Conservation (phyloP, 1,140 invertebrate genomes). For the Tetragonula clypearis region DNA sequence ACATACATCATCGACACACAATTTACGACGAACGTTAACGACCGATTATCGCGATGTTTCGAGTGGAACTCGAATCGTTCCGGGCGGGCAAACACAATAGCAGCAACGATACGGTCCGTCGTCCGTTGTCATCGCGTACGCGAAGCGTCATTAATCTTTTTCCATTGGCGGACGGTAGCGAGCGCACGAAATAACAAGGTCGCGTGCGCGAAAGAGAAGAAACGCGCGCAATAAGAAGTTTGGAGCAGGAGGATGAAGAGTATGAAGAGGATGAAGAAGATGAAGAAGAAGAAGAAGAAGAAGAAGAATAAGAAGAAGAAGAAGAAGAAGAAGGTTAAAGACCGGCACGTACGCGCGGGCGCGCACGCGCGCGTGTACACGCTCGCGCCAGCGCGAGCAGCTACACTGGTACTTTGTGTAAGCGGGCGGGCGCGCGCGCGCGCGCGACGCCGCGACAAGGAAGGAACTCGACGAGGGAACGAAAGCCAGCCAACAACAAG, state of each 20-base stretch:
- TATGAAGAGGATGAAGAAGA: constrained; percentile 1
- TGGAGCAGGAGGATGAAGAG: background rate
- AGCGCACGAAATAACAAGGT: constrained; percentile 10
- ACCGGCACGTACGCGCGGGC: background rate
- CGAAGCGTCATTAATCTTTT: background rate
- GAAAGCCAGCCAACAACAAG: constrained; percentile 26
- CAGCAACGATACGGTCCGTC: background rate
- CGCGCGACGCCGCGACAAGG: background rate
- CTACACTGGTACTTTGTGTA: background rate
- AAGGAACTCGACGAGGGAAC: background rate
- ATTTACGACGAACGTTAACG: background rate
- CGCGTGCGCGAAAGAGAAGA: background rate
- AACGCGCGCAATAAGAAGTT: background rate
- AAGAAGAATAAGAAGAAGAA: constrained; percentile 4
- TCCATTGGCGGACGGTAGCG: background rate
- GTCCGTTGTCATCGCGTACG: background rate
- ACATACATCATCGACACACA: background rate
- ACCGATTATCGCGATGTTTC: background rate
- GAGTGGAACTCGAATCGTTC: background rate
- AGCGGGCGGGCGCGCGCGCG: background rate
- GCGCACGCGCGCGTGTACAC: background rate
- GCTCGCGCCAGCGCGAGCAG: background rate
- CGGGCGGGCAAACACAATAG: background rate
- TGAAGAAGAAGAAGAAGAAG: constrained; percentile 13
- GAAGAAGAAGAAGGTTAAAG: constrained; percentile 32